A percentile compares a stretch with the other conserved stretches of the same genome.
These are phyloP conservation scores for Punctoribates punctum DNA, from an alignment of 2,888 invertebrate genomes.

Conservation along the genomic window DNA sequence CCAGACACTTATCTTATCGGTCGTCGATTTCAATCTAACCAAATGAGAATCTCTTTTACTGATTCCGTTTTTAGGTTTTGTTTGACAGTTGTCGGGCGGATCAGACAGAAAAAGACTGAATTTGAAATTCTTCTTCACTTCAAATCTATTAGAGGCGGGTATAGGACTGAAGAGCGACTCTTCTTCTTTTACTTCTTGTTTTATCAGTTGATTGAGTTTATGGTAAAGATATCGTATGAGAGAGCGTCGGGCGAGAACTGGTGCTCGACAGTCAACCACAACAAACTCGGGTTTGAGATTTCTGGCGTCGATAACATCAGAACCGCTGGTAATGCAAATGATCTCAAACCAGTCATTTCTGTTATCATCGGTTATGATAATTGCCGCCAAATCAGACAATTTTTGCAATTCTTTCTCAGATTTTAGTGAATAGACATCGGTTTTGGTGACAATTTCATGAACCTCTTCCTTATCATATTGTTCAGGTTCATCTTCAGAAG, in stretches of 20 bases:
- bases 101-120: background rate
- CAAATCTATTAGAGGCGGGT: background rate
- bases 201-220: background rate
- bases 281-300: conserved; percentile 15
- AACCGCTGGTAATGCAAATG: conserved; percentile 14
- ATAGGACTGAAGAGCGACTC: background rate
- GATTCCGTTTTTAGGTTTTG: background rate
- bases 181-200: background rate
- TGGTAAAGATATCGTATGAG: conserved; percentile 1
- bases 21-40: conserved; percentile 10
- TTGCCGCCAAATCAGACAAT: background rate
- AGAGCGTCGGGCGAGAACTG: background rate
- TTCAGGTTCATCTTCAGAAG: too few species aligned
- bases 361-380: conserved; percentile 3
- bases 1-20: conserved; percentile 23
- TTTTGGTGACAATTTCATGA: too few species aligned
- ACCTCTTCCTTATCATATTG: too few species aligned
- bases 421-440: too few species aligned
- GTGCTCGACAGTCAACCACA: conserved; percentile 18
- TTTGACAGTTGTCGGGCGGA: background rate
- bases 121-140: conserved; percentile 14
- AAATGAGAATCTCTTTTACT: background rate
- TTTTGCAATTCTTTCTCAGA: background rate
- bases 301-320: background rate
- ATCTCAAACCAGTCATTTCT: background rate